Evolutionary conservation across 1,140 invertebrate genomes (phyloP).

Genomic region (Lamellibrachia luymesi): DNA sequence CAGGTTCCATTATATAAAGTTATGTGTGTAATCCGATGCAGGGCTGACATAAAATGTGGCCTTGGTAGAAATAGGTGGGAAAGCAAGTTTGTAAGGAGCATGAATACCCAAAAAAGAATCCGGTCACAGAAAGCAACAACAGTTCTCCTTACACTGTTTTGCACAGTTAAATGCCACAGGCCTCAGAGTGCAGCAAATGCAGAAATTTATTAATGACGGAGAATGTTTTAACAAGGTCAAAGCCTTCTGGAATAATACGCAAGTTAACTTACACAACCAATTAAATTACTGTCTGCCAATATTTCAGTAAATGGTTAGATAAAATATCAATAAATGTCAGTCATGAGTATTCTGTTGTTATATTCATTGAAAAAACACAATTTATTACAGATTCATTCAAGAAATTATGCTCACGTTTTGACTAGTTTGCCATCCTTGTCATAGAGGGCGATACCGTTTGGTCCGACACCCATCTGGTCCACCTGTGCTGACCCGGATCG

Average conservation of each 20-base stretch:
- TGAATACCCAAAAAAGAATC: neutral
- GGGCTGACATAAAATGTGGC: neutral
- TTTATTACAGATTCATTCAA: neutral
- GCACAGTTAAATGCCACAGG: neutral
- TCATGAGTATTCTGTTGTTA: neutral
- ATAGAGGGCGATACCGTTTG: conserved; percentile 76
- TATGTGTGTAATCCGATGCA: neutral
- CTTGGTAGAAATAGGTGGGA: neutral
- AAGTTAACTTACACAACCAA: neutral
- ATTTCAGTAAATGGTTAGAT: too few relatives aligned
- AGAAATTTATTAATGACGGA: neutral
- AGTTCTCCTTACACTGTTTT: neutral
- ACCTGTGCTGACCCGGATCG: conserved; percentile 54
- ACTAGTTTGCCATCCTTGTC: conserved; percentile 37
- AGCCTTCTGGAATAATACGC: neutral
- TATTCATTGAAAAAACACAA: neutral
- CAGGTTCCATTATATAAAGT: neutral
- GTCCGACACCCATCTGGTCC: conserved; percentile 70
- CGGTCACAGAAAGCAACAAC: neutral
- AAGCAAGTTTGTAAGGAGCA: neutral
- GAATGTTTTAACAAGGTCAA: neutral
- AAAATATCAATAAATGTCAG: too few relatives aligned
- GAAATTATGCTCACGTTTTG: conserved; percentile 40
- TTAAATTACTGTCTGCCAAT: neutral
- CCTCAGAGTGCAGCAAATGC: neutral